Evolutionary conservation across 53 echinoderm and acorn worm genomes (phyloP).

Genomic region (Antedon mediterranea): DNA sequence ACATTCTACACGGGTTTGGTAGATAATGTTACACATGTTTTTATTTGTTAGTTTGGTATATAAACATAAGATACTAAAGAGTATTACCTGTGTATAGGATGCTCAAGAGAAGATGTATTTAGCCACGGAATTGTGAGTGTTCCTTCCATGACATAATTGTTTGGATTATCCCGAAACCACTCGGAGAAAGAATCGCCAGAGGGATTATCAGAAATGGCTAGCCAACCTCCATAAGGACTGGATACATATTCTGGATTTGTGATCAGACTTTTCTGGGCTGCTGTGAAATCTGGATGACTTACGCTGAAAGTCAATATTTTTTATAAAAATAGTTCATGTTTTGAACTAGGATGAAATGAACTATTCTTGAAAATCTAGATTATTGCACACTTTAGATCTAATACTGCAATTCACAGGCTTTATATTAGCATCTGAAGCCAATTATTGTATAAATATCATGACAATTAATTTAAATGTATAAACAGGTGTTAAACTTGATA

Average conservation of each 20-base stretch:
- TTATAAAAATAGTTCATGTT: background rate
- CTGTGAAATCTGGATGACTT: constrained; percentile 42
- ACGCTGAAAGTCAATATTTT: constrained; percentile 18
- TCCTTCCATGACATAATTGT: constrained; percentile 41
- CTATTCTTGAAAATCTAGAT: no score
- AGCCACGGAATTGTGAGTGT: constrained; percentile 49
- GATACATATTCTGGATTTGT: constrained; percentile 48
- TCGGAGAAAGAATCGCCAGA: constrained; percentile 51
- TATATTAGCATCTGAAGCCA: no score
- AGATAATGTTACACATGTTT: no score
- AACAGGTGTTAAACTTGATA: no score
- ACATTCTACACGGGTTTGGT: no score
- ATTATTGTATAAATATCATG: no score
- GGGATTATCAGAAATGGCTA: constrained; percentile 54
- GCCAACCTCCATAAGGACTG: constrained; percentile 68
- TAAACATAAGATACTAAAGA: no score
- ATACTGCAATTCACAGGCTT: no score
- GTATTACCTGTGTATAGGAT: constrained; percentile 48
- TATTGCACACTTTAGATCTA: no score
- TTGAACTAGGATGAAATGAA: no score
- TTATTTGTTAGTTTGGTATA: no score
- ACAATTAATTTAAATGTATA: no score
- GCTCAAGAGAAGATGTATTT: constrained; percentile 43
- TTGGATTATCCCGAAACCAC: constrained; percentile 61
- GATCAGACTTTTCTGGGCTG: constrained; percentile 39